Conservation (phyloP, 2,888 invertebrate species). For the Xestia c-nigrum region DNA sequence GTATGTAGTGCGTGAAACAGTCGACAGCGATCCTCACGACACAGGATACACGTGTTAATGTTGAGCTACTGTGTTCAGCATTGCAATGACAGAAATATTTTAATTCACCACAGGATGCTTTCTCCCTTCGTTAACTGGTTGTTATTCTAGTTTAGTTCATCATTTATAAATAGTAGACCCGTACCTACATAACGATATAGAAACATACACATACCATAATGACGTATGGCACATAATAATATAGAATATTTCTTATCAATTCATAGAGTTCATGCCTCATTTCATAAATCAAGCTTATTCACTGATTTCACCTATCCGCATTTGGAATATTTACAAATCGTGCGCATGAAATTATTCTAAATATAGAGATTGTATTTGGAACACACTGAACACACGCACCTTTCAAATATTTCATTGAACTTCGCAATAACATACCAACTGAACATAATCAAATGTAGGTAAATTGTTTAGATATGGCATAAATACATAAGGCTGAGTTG, state of each 20-base stretch:
- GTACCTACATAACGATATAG: not conserved
- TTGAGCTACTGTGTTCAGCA: constrained; percentile 60
- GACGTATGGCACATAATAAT: not conserved
- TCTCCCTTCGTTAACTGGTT: constrained; percentile 49
- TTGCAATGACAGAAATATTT: constrained; percentile 62
- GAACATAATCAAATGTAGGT: constrained; percentile 28
- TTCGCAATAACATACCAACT: constrained; percentile 38
- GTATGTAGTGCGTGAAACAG: constrained; percentile 50
- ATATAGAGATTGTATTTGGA: constrained; percentile 42
- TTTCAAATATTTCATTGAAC: constrained; percentile 57
- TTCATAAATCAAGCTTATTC: not conserved
- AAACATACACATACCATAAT: not conserved
- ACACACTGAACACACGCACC: constrained; percentile 25
- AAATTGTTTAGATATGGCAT: constrained; percentile 18
- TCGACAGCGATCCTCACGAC: constrained; percentile 54
- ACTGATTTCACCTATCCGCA: not conserved
- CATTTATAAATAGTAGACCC: constrained; percentile 8
- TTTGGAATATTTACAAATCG: constrained; percentile 18
- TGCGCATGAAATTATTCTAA: constrained; percentile 15
- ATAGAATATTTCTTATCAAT: not conserved
- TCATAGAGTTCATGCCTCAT: constrained; percentile 17
- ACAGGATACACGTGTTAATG: constrained; percentile 71
- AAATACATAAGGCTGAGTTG: not conserved
- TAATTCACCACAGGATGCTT: constrained; percentile 56
- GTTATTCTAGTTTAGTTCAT: constrained; percentile 38